Conservation (phyloP, 2,888 invertebrate genomes). For the Stenichneumon culpator region DNA sequence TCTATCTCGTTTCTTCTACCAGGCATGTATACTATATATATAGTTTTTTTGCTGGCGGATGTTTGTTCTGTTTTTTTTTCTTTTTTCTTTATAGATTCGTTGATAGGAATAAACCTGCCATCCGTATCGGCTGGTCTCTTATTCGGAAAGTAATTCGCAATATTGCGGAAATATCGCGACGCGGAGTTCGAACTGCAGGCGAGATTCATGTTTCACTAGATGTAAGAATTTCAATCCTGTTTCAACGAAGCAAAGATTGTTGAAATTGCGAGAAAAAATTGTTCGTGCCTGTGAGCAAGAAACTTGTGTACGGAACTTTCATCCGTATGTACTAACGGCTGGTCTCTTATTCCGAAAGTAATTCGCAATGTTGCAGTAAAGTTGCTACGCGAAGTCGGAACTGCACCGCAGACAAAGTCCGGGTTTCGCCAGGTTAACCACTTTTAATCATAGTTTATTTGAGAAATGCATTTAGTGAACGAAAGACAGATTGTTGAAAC, state of each 20-base stretch:
- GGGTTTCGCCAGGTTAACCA: too few relatives aligned
- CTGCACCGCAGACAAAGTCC: too few relatives aligned
- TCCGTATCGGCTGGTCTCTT: not conserved
- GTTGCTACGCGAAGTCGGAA: too few relatives aligned
- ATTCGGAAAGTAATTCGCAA: not conserved
- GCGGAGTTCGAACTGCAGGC: too few relatives aligned
- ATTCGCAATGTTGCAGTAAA: not conserved
- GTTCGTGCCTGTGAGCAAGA: not conserved
- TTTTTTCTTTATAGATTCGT: not conserved
- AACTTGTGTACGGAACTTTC: not conserved
- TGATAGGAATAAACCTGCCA: not conserved
- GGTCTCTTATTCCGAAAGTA: not conserved
- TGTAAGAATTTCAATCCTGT: too few relatives aligned
- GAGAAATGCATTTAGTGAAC: too few relatives aligned
- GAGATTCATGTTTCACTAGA: too few relatives aligned
- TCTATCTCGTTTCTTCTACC: conserved; percentile 29
- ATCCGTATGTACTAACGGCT: not conserved
- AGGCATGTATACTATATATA: not conserved
- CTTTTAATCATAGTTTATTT: too few relatives aligned
- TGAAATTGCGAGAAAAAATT: not conserved
- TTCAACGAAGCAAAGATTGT: too few relatives aligned
- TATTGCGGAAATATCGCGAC: not conserved
- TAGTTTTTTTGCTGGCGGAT: not conserved
- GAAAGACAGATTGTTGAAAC: too few relatives aligned
- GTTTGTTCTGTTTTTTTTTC: conserved; percentile 36